Base-by-base conservation (phyloP, 2,113 vertebrate genomes). In the Rhagologus leucostigma region DNA sequence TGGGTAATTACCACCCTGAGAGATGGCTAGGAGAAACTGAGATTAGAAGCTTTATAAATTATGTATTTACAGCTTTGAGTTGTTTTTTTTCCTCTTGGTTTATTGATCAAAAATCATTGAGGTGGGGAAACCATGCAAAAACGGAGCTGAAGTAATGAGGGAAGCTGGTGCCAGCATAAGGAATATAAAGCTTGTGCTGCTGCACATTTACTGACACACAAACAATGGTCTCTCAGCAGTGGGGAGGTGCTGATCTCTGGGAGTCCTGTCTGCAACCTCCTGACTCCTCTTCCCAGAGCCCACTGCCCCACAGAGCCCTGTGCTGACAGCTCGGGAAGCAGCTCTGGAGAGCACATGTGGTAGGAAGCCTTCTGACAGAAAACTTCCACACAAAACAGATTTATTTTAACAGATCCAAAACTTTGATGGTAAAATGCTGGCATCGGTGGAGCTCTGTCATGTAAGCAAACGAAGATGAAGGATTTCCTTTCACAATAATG, bases 401-500 rank as follows among this genome's bases (percentile, higher is more conserved):
- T 39, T 18, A 16, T 50, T 89, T 69, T 37, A 84, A 42, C 30
- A 44, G 53, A 47, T 67, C 71, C 10, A 33, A 42, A 80, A 30
- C 47, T 20, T 35, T 32, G 33, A 41, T 42, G 46, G 71, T 50
- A 46, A 85, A 77, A 50, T 26, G 32, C 59, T 93, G 79, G 42
- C 78, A 22, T 37, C 0, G 0, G 7, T 53, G 46, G 62, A 47
- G 41, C 16, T 92, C 13, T 24, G 16, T 64, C 53, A n/a, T 33
- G 26, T 53, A 60, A 95, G 59, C 78, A 60, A 85, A 64, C 55
- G 60, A 89, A 93, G 69, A 85, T 22, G 63, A 79, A 92, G 64
- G 82, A 22, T 77, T 94, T 93, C n/a, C 49, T 89, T 89, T 89
- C 46, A 87, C 70, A 87, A 41, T 49, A 71, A 65, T 44, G 24